Conservation (phyloP, 2,888 invertebrate species). For the Chrysopilus asiliformis region DNA sequence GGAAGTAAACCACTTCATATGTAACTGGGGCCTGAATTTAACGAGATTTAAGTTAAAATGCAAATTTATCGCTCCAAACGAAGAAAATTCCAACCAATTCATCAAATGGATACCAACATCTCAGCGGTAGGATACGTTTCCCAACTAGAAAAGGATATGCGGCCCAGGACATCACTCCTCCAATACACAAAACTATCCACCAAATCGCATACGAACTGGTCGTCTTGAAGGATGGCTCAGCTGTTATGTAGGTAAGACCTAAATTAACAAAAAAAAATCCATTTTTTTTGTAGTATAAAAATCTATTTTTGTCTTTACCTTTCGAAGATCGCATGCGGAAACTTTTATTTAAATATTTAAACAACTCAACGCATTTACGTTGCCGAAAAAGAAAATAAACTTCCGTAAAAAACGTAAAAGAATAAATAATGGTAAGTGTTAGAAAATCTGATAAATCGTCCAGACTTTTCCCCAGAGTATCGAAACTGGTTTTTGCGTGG, state of each 20-base stretch:
- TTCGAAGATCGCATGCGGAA: conserved; percentile 36
- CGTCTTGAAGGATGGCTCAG: conserved; percentile 16
- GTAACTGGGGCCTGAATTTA: conserved; percentile 6
- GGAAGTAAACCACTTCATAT: conserved; percentile 18
- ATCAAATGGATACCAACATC: conserved; percentile 30
- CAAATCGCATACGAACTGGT: conserved; percentile 19
- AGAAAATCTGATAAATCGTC: conserved; percentile 9
- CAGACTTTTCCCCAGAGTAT: conserved; percentile 7
- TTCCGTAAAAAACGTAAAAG: conserved; percentile 7
- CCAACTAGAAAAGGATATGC: conserved; percentile 21
- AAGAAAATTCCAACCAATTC: conserved; percentile 19
- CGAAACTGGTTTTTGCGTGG: conserved; percentile 5
- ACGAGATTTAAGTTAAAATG: too few relatives aligned
- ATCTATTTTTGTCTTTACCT: conserved; percentile 19
- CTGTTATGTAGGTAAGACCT: conserved; percentile 26
- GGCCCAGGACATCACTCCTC: conserved; percentile 23
- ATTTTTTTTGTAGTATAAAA: not conserved
- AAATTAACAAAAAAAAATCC: too few relatives aligned
- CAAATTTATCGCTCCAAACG: too few relatives aligned
- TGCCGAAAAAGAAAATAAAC: conserved; percentile 31
- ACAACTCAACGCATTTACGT: conserved; percentile 29
- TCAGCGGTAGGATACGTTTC: conserved; percentile 23
- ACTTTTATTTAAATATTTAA: conserved; percentile 30
- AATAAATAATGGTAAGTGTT: conserved; percentile 9
- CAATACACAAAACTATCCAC: conserved; percentile 21